Conservation (phyloP, 2,797 vertebrate species). For the Alca torda region DNA sequence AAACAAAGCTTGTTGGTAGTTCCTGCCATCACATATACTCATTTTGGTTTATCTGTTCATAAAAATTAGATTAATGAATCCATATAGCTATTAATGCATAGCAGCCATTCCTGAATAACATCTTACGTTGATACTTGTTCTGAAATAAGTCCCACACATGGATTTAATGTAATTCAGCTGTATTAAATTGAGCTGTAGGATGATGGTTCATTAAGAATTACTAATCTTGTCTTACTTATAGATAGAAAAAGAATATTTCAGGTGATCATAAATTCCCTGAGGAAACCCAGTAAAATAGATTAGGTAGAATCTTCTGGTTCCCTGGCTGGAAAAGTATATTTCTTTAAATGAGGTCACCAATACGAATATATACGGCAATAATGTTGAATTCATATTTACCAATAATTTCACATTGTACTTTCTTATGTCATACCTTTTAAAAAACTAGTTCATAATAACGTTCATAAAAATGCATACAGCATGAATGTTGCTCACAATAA, state of each 20-base stretch:
- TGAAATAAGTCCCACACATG: background rate
- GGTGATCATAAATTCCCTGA: background rate
- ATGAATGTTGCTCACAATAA: background rate
- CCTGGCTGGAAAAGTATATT: background rate
- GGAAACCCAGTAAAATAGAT: background rate
- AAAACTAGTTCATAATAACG: background rate
- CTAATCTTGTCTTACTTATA: background rate
- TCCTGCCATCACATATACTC: accelerated
- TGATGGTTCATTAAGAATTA: background rate
- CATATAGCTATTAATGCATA: background rate
- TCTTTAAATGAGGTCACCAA: background rate
- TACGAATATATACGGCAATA: background rate
- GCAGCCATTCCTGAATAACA: background rate
- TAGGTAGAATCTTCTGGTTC: background rate
- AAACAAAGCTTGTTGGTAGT: background rate
- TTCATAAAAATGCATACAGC: background rate
- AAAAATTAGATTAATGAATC: background rate
- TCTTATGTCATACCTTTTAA: background rate
- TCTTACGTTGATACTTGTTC: background rate
- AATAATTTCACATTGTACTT: background rate
- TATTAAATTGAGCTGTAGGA: background rate
- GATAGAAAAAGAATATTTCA: background rate
- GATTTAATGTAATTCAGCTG: background rate
- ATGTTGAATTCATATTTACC: background rate
- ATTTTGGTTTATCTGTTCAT: background rate